Conservation (phyloP, 2,888 invertebrate species). For the Philopedon plagiatum region DNA sequence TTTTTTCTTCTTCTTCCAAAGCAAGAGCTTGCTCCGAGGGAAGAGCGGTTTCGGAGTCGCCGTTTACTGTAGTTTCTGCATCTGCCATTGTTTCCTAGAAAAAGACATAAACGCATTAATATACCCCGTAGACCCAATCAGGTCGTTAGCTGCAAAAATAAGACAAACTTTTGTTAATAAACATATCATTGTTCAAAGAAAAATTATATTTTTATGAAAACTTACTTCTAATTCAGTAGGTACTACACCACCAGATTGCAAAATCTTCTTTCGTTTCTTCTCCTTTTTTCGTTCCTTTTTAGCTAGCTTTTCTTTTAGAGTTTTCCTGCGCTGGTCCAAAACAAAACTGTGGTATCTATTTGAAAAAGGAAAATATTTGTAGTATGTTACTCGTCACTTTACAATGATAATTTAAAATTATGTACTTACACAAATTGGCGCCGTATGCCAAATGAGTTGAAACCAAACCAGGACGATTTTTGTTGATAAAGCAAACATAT, state of each 20-base stretch:
- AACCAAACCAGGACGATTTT: background rate
- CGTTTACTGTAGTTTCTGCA: slow-evolving; percentile 62
- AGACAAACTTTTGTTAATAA: no score
- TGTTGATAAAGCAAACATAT: background rate
- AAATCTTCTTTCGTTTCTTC: slow-evolving; percentile 77
- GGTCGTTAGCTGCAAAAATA: no score
- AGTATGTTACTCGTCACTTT: background rate
- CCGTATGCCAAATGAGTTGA: background rate
- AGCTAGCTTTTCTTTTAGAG: slow-evolving; percentile 80
- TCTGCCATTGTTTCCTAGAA: slow-evolving; percentile 63
- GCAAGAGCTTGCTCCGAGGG: slow-evolving; percentile 72
- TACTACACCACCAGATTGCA: slow-evolving; percentile 66
- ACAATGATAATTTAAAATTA: background rate
- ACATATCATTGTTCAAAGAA: no score
- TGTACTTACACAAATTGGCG: background rate
- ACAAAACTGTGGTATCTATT: slow-evolving; percentile 74
- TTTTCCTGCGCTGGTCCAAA: slow-evolving; percentile 78
- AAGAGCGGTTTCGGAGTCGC: slow-evolving; percentile 65
- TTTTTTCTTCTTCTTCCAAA: slow-evolving; percentile 76
- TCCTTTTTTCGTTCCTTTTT: slow-evolving; percentile 82
- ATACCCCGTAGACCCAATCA: no score
- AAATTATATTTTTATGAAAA: no score
- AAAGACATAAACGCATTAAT: background rate
- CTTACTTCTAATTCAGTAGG: slow-evolving; percentile 62
- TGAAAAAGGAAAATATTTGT: background rate